A percentile compares a stretch with the other conserved stretches of the same genome.
These are phyloP conservation scores for Austrofundulus limnaeus DNA, from an alignment of 2,113 vertebrate species.

Conservation along the genomic window DNA sequence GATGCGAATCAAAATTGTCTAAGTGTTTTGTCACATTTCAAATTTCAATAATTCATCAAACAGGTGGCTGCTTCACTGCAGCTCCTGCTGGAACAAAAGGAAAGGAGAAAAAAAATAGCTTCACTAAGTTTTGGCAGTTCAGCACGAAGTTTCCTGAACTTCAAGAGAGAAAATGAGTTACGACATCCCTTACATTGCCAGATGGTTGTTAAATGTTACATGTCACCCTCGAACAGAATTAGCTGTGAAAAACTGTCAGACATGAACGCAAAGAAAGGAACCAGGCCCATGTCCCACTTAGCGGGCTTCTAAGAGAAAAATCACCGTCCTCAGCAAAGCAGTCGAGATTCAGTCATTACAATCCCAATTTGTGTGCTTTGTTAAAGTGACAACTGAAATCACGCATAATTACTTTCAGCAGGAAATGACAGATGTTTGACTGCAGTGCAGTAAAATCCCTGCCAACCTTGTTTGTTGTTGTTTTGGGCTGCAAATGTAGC, in stretches of 20 bases:
- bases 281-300: neutral
- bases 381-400: conserved; percentile 41
- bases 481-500: conserved; percentile 8
- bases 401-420: conserved; percentile 23
- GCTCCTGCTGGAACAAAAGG: neutral
- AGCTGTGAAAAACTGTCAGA: conserved; percentile 33
- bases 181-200: conserved; percentile 30
- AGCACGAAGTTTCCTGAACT: conserved; percentile 30
- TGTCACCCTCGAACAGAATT: conserved; percentile 36
- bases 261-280: neutral
- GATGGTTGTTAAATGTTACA: conserved; percentile 55
- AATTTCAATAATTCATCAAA: conserved; percentile 44
- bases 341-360: conserved; percentile 21
- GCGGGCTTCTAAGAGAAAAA: conserved; percentile 10
- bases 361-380: conserved; percentile 33
- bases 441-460: conserved; percentile 2
- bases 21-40: conserved; percentile 32
- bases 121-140: conserved; percentile 18
- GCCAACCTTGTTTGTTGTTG: conserved; percentile 3
- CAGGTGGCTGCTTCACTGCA: conserved; percentile 21
- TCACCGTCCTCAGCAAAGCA: neutral
- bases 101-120: neutral
- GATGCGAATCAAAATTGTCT: conserved; percentile 31
- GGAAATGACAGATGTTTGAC: conserved; percentile 40
- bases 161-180: conserved; percentile 37